Conservation (phyloP, 2,888 invertebrate species). For the Omphaloscelis lunosa region DNA sequence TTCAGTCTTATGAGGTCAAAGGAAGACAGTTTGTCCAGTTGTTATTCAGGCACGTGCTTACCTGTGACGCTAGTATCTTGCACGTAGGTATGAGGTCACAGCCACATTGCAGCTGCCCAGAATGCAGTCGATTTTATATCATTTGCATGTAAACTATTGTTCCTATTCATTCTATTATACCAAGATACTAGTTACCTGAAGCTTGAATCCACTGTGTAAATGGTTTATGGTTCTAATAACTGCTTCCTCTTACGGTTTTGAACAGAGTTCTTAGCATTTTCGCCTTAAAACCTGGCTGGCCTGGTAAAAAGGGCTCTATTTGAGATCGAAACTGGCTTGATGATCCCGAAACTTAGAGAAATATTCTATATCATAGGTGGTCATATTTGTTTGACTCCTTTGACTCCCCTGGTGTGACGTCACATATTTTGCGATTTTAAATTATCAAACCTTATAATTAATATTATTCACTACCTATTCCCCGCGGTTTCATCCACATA, state of each 20-base stretch:
- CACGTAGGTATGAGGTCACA: conserved; percentile 12
- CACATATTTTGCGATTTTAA: background rate
- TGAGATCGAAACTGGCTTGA: background rate
- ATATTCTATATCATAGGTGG: background rate
- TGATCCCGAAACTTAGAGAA: background rate
- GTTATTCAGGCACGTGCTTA: conserved; percentile 12
- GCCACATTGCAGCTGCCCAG: conserved; percentile 15
- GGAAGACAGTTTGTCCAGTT: background rate
- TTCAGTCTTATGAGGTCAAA: background rate
- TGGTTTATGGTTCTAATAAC: conserved; percentile 4
- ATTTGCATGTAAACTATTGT: conserved; percentile 38
- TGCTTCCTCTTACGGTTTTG: background rate
- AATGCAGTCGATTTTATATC: conserved; percentile 19
- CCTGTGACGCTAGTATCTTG: background rate
- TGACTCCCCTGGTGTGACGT: background rate
- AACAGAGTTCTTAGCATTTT: background rate
- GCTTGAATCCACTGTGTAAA: background rate
- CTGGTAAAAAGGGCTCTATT: background rate
- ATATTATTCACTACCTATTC: no score
- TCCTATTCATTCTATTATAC: conserved; percentile 25
- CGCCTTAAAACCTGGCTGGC: background rate
- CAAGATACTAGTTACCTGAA: conserved; percentile 18
- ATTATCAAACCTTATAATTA: background rate
- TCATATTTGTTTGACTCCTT: no score
- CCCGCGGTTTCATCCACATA: no score